Evolutionary conservation across 2,888 invertebrate species (phyloP).

Genomic region (Acleris laterana): DNA sequence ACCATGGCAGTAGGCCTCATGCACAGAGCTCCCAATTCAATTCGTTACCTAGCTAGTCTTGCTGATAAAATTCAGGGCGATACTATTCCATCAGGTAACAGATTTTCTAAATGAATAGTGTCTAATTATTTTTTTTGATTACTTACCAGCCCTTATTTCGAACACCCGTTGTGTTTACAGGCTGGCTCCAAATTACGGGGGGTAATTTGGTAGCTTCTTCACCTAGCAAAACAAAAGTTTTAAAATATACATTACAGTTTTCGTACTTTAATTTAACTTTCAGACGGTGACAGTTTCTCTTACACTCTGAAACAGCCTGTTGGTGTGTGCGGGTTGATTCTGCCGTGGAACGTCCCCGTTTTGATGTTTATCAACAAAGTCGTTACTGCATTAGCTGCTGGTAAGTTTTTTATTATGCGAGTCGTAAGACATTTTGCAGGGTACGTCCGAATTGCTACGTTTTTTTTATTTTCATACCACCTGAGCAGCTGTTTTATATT

Average conservation of each 20-base stretch:
- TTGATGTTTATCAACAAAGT: conserved; percentile 96
- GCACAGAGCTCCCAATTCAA: conserved; percentile 70
- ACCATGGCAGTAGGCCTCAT: conserved; percentile 83
- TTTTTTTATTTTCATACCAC: no score
- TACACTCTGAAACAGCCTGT: conserved; percentile 87
- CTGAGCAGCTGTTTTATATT: no score
- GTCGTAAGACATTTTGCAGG: background rate
- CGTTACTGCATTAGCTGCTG: conserved; percentile 86
- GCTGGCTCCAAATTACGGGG: no score
- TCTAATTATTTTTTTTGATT: no score
- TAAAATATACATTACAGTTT: background rate
- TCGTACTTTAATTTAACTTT: conserved; percentile 21
- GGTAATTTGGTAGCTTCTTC: no score
- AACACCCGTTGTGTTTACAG: no score
- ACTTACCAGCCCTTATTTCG: no score
- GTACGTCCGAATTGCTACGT: no score
- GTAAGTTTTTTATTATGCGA: conserved; percentile 42
- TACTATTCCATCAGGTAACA: conserved; percentile 85
- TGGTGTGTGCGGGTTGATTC: conserved; percentile 92
- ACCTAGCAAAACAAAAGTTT: no score
- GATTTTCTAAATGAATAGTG: background rate
- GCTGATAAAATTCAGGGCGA: conserved; percentile 93
- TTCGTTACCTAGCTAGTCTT: conserved; percentile 94
- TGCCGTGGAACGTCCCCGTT: conserved; percentile 95
- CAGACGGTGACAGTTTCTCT: conserved; percentile 88